Base-by-base conservation (phyloP, 2,888 invertebrate genomes). In the Mactromeris polynyma region DNA sequence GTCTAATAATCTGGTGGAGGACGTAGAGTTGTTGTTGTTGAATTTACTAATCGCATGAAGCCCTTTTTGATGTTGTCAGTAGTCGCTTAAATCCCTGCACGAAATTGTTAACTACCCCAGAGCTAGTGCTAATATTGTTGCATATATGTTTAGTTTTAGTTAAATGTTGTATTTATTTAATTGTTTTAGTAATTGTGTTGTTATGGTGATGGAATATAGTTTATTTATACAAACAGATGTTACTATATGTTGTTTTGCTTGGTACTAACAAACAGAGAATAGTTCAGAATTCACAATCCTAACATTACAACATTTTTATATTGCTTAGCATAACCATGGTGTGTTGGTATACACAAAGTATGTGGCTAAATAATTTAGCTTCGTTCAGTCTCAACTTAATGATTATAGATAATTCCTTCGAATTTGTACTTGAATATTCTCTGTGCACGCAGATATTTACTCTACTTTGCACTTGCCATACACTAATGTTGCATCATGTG, bases 21-120 rank as follows among this genome's bases (percentile, higher is more conserved):
- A 33, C 46, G 36, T 77, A 19, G 38, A 31, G 42, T 77, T 80
- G 42, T 79, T 85, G 85, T 46, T 80, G 46, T 69, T 85, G 80
- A 80, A 11, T n/a, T n/a, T 87, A 86, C 86, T 88, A 84, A 84
- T 80, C 73, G 88, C 88, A 85, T 88, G 88, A 82, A 51, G 84
- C 86, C 89, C 80, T 36, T 36, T 83, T 33, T 64, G 46, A 42
- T 80, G 46, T 80, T 83, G 54, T 69, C 42, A 42, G 73, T 88
- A 81, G 81, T 36, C 46, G 80, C 83, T 87, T 86, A 1, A n/a
- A 36, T 79, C 83, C 85, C 80, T 54, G 54, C 84, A 78, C 83
- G 11, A 51, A 46, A 46, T 46, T 51, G 31, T 31, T 84, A 84
- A 84, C 84, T 54, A 38, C 84, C 84, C 84, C 84, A 78, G 84